A percentile compares a stretch with the other conserved stretches of the same genome.
Evolutionary conservation across 2,888 invertebrate genomes (phyloP).

Genomic region (Alloscopus bannaensis): DNA sequence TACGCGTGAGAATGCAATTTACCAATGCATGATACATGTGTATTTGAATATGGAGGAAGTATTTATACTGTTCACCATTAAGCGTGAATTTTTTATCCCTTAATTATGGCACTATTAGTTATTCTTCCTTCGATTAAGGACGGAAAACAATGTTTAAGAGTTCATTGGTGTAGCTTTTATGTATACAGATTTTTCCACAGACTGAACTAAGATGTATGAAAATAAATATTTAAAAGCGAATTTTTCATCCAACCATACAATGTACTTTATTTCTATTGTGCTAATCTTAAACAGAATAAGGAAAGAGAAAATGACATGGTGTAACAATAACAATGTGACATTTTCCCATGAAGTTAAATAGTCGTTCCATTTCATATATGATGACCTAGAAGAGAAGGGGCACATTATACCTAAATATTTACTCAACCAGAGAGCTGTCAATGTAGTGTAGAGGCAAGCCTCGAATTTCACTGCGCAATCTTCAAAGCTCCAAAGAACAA

Average conservation of each 20-base stretch:
- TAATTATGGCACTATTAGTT: too few species aligned
- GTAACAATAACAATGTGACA: conserved; percentile 11
- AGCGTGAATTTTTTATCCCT: not conserved
- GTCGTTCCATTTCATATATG: conserved; percentile 8
- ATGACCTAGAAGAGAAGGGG: too few species aligned
- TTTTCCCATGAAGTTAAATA: not conserved
- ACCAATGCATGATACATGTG: not conserved
- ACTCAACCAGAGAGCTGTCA: too few species aligned
- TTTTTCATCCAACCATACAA: conserved; percentile 66
- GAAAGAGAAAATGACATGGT: conserved; percentile 17
- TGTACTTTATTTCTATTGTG: conserved; percentile 34
- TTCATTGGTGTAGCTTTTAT: too few species aligned
- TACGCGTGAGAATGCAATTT: too few species aligned
- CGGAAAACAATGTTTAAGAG: too few species aligned
- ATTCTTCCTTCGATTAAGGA: too few species aligned
- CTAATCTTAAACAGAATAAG: conserved; percentile 31
- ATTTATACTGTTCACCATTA: too few species aligned
- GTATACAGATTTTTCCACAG: conserved; percentile 6
- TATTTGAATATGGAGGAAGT: not conserved
- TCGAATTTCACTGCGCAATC: too few species aligned
- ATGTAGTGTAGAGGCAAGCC: too few species aligned
- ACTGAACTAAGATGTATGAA: not conserved
- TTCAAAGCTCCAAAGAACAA: too few species aligned
- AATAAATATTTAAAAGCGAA: not conserved
- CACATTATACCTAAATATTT: too few species aligned